Evolutionary conservation across 2,113 vertebrate species (phyloP), one percentile per base, ranked within the genome.

Genomic region (Pseudorasbora parva): DNA sequence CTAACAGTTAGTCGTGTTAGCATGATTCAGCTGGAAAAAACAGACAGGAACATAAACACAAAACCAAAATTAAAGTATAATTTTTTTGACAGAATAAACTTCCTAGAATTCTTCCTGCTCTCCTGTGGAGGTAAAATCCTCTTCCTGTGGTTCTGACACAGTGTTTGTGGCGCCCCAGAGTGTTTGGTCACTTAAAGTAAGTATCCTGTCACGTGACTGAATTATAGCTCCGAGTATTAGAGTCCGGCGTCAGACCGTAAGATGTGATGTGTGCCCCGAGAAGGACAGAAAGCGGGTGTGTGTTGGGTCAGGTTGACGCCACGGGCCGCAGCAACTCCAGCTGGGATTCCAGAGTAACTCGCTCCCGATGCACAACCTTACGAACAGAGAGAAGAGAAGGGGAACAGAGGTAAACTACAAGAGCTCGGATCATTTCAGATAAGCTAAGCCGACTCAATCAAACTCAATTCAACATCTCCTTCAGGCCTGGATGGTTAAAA

Each of bases 301-400:
- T 84, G 82, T 25, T 51, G 57, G 25, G 89, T 98, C 95, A 97
- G 83, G 95, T 91, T 3, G 96, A 96, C 0, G 97, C 93, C 88
- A 97, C 89, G 8, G 98, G 97, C 56, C 97, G 96, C 41, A 97
- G 94, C 71, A 95, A 92, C 72, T 99, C 97, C 93, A 99, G 90
- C 92, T 98, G 97, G 0, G 95, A 95, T 93, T 99, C 98, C 94
- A 99, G 86, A 76, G 96, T 95, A 90, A 97, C 95, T 80, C 97
- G 93, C 76, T 99, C 96, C 89, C 96, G 95, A 91, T 97, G 97
- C 88, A 98, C 96, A 87, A 96, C 96, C 97, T 99, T 91, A 87
- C 74, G 85, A 17, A 89, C 12, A 49, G 47, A 41, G 49, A 59
- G 66, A 27, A 83, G 41, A 84, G 27, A 69, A 21, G 30, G 56